Percentiles rank a stretch among this genome's conserved stretches.
phyloP scores from a whole-genome alignment of 2,888 invertebrate species.

The Apotomis turbidana region DNA sequence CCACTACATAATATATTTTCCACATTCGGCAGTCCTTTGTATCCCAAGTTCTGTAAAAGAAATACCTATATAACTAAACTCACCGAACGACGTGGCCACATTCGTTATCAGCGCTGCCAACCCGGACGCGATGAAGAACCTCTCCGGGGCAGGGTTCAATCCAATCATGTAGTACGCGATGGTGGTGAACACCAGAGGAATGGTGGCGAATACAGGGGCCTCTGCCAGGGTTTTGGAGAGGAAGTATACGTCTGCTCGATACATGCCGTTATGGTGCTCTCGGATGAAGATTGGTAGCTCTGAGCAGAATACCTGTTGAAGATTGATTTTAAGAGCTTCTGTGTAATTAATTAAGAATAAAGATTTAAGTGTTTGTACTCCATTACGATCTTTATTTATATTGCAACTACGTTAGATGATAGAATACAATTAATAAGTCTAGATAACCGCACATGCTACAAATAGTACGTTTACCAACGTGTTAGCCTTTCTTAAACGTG shows the following conservation, averaged over 20 bases:
- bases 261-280: conserved; percentile 95
- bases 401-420: too few species aligned
- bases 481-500: too few species aligned
- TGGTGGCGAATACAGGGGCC: conserved; percentile 91
- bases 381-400: too few species aligned
- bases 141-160: conserved; percentile 86
- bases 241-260: conserved; percentile 95
- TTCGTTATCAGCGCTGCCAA: conserved; percentile 93
- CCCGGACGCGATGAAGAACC: conserved; percentile 89
- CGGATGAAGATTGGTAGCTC: conserved; percentile 95
- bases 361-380: too few species aligned
- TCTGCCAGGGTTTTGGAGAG: conserved; percentile 95
- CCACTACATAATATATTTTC: too few species aligned
- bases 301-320: conserved; percentile 91
- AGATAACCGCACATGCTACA: too few species aligned
- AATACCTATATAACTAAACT: conserved; percentile 52
- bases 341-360: too few species aligned
- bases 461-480: too few species aligned
- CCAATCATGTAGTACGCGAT: conserved; percentile 96
- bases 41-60: too few species aligned
- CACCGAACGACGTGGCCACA: conserved; percentile 94
- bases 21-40: too few species aligned
- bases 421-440: too few species aligned
- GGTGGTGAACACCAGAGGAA: conserved; percentile 92
- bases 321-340: not conserved